Evolutionary conservation across 2,888 invertebrate species (phyloP), one percentile per base, ranked within the genome.

Genomic region (Drosophila limbata): DNA sequence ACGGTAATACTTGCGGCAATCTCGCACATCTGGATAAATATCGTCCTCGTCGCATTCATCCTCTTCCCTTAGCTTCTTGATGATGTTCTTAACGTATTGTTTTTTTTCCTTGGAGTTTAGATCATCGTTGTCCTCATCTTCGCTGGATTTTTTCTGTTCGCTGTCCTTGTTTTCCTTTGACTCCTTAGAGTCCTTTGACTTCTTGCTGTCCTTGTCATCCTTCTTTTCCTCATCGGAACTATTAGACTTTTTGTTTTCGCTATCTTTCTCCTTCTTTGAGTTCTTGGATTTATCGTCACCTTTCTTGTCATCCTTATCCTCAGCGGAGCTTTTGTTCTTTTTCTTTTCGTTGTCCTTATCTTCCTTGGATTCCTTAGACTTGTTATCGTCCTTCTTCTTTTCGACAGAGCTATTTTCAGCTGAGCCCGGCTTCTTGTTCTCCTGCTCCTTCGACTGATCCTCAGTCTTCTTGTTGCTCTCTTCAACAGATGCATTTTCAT

Each of bases 1-100:
- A 28, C 88, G 90, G 63, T 89, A 91, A 63, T 83, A 91, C 39
- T 88, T 90, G 28, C 73, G 77, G 47, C 91, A 91, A 53, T 91
- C 84, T 13, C 59, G 72, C 4, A 84, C 78, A 80, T 91, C 91
- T 4, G 91, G 86, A 55, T 79, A 81, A 5, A 80, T 37, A 17
- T 90, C 90, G 15, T 86, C 84, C 55, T 90, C 80, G 11, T 86
- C 77, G 60, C 91, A 91, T 25, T 86, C 72, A 3, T 75, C 68
- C 3, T 80, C 78, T 9, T 81, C 75, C 42, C 77, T 88, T 0
- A 90, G 69, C 53, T 86, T 81, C 67, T 91, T 89, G 4, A 77
- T 25, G 4, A 91, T 73, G 11, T 81, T 70, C 69, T 90, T 91
- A 1, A 89, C 68, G 17, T 71, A 67, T 28, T 86, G 63, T 39